phyloP scores from a whole-genome alignment of 2,888 invertebrate genomes.

The Oligia fasciuncula region DNA sequence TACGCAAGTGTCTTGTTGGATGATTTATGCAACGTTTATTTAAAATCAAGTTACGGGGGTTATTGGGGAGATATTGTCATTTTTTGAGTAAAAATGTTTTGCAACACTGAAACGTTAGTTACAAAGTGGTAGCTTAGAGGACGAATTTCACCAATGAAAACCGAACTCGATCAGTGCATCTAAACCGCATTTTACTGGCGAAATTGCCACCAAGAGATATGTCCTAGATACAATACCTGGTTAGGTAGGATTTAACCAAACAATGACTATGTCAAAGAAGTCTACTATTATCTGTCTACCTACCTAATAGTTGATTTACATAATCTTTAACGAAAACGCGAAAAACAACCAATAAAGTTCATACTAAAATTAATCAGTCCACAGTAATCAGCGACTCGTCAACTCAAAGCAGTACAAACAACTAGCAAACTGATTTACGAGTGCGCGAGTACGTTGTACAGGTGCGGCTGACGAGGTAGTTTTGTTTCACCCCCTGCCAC shows the following conservation, averaged over 20 bases:
- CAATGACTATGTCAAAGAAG: too few relatives aligned
- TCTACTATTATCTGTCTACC: too few relatives aligned
- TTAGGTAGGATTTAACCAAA: too few relatives aligned
- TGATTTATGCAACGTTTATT: constrained; percentile 19
- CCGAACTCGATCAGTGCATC: neutral
- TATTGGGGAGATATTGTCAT: neutral
- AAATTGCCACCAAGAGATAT: too few relatives aligned
- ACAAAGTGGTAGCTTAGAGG: neutral
- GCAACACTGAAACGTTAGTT: neutral
- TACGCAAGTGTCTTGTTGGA: constrained; percentile 27
- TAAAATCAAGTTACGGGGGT: neutral
- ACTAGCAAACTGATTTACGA: constrained; percentile 82
- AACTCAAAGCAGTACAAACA: constrained; percentile 57
- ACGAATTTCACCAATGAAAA: neutral
- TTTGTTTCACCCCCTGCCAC: constrained; percentile 77
- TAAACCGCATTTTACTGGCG: too few relatives aligned
- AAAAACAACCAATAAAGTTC: neutral
- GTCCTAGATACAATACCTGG: too few relatives aligned
- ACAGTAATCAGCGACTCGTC: constrained; percentile 36
- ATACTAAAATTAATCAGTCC: constrained; percentile 4
- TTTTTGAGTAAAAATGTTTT: neutral
- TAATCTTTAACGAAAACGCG: neutral
- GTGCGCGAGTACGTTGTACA: constrained; percentile 79
- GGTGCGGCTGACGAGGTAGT: constrained; percentile 85
- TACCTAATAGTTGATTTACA: neutral